phyloP scores from a whole-genome alignment of 2,113 vertebrate species.

The Tichodroma muraria region DNA sequence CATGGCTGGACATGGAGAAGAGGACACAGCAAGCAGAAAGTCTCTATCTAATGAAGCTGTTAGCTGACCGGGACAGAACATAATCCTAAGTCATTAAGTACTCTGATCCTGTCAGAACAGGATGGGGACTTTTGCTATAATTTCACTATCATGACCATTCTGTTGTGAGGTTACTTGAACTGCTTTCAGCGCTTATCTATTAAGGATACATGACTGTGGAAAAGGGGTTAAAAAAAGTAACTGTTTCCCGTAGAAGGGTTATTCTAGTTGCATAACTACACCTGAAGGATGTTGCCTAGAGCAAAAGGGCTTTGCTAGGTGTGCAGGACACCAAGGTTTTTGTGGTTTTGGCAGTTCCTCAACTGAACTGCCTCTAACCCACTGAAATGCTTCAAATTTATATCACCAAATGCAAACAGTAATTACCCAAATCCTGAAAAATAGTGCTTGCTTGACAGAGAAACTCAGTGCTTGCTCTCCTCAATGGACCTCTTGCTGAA shows the following conservation, averaged over 20 bases:
- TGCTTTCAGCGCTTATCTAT: not conserved
- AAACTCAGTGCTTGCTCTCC: not conserved
- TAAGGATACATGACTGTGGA: not conserved
- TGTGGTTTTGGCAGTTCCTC: not conserved
- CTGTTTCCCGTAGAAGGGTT: not conserved
- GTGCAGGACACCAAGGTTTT: not conserved
- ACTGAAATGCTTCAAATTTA: not conserved
- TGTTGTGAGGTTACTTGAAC: not conserved
- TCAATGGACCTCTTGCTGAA: not conserved
- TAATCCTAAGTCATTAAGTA: not conserved
- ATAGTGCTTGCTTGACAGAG: not conserved
- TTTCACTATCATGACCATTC: not conserved
- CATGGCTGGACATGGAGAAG: not conserved
- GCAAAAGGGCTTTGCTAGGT: not conserved
- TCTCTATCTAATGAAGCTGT: not conserved
- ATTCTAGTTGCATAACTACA: not conserved
- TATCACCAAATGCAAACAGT: not conserved
- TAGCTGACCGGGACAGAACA: not conserved
- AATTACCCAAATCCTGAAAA: slow-evolving; percentile 4
- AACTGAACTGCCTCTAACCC: not conserved
- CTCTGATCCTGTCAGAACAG: not conserved
- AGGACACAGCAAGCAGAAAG: not conserved
- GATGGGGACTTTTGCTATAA: not conserved
- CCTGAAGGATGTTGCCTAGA: not conserved
- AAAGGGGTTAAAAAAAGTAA: not conserved